These are phyloP conservation scores for Mormyrus proboscirostris DNA, from an alignment of 2,797 vertebrate genomes.

Conservation along the genomic window DNA sequence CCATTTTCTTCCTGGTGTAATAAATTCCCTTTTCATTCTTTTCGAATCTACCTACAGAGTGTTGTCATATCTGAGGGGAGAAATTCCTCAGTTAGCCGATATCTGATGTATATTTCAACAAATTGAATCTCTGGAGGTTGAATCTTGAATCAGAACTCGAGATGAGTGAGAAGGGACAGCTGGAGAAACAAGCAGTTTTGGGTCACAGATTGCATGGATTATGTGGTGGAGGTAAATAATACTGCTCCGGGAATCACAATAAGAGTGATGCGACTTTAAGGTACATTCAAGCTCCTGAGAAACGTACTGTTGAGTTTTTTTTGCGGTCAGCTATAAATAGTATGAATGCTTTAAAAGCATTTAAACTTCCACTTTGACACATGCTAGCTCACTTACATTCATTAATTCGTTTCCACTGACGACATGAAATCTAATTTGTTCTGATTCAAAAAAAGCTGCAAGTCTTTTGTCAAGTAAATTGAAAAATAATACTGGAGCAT, in stretches of 20 bases:
- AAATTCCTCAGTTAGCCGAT: not conserved
- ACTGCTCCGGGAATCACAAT: not conserved
- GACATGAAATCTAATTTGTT: not conserved
- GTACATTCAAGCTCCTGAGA: not conserved
- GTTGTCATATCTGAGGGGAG: not conserved
- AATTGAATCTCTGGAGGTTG: not conserved
- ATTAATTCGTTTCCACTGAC: not conserved
- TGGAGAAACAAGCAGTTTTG: not conserved
- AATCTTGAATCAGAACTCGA: not conserved
- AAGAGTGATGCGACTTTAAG: too few relatives aligned
- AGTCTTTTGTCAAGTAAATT: not conserved
- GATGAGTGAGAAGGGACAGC: not conserved
- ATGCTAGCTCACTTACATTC: not conserved
- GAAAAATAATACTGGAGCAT: not conserved
- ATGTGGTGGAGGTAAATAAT: not conserved
- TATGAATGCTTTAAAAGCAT: not conserved
- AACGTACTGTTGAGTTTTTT: not conserved
- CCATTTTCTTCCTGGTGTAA: constrained; percentile 7
- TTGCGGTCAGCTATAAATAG: not conserved
- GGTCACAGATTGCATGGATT: not conserved
- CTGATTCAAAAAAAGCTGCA: not conserved
- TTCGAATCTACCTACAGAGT: not conserved
- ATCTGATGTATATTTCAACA: not conserved
- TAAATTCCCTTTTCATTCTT: not conserved
- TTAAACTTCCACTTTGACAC: not conserved